Percentiles rank a stretch among this genome's conserved stretches.
These are phyloP conservation scores for Idaea aversata DNA, from an alignment of 2,888 invertebrate genomes.

Conservation along the genomic window DNA sequence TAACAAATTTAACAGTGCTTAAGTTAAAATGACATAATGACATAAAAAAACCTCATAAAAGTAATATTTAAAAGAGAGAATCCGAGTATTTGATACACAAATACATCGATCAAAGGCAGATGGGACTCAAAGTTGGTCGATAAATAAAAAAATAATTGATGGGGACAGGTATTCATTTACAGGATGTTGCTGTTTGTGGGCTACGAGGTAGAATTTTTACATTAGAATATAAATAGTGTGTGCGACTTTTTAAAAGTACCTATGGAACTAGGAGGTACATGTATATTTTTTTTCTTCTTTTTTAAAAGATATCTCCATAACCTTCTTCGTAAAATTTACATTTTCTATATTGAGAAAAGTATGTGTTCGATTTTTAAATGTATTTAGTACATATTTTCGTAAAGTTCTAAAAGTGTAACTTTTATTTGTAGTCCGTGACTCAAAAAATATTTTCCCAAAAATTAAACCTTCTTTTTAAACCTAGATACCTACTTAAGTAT, in stretches of 20 bases:
- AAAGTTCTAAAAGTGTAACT: too few relatives aligned
- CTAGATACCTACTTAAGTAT: too few relatives aligned
- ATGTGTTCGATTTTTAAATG: too few relatives aligned
- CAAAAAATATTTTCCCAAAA: too few relatives aligned
- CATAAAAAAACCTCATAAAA: not conserved
- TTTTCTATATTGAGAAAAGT: too few relatives aligned
- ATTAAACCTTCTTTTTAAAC: too few relatives aligned
- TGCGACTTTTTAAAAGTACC: not conserved
- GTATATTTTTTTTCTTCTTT: too few relatives aligned
- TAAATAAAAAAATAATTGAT: constrained; percentile 74
- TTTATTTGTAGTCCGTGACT: too few relatives aligned
- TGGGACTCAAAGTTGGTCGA: constrained; percentile 57
- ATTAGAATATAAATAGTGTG: not conserved
- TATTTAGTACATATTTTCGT: too few relatives aligned
- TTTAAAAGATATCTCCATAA: too few relatives aligned
- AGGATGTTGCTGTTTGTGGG: not conserved
- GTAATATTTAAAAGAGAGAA: constrained; percentile 24
- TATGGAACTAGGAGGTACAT: too few relatives aligned
- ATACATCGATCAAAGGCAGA: constrained; percentile 70
- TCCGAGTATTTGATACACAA: constrained; percentile 49
- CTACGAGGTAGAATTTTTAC: not conserved
- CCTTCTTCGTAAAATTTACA: too few relatives aligned
- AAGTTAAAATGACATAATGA: not conserved
- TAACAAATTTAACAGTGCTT: not conserved
- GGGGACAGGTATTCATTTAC: constrained; percentile 56